Evolutionary conservation across 2,888 invertebrate genomes (phyloP), one percentile per base, ranked within the genome.

Genomic region (Drosophila pseudotakahashii): DNA sequence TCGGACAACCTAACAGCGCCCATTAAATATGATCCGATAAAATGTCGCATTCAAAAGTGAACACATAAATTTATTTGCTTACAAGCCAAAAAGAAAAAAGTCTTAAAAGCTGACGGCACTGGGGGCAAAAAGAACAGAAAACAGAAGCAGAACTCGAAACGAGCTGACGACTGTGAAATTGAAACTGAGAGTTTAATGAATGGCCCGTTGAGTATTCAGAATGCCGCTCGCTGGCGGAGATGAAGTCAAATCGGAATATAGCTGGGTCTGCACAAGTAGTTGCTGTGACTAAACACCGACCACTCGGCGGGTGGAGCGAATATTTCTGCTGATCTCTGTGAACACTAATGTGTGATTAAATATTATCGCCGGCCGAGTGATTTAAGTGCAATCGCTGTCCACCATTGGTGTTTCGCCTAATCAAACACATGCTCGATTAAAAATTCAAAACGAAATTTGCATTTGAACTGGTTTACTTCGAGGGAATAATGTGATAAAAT

Each of bases 1-100:
- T 16, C 32, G 16, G 19, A 19, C 19, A 19, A 19, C 19, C 9
- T 45, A 42, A 23, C 55, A 63, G 70, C 44, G 63, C 54, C 45
- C 66, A 64, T 64, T 71, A 62, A 63, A 71, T 60, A 67, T 73
- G 47, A 73, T 62, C 67, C 68, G 64, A 76, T 73, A 75, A 77
- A 75, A 70, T 63, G 47, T 51, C 58, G 67, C 57, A 34, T 73
- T 73, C 60, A 64, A 63, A 67, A 67, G 47, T 70, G 59, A 70
- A 68, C 59, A 70, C 70, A 70, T 59, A 55, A 64, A 69, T 72
- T 77, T 61, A 75, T 66, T 76, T 72, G 70, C 58, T 69, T 62
- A 75, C 62, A 54, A 63, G 51, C 48, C 58, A 74, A 54, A 57
- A 60, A 54, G 50, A 34, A 55, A 52, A 39, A 48, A 73, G 37